These are phyloP conservation scores for Danio tinwini DNA, from an alignment of 2,797 vertebrate species.

Conservation along the genomic window DNA sequence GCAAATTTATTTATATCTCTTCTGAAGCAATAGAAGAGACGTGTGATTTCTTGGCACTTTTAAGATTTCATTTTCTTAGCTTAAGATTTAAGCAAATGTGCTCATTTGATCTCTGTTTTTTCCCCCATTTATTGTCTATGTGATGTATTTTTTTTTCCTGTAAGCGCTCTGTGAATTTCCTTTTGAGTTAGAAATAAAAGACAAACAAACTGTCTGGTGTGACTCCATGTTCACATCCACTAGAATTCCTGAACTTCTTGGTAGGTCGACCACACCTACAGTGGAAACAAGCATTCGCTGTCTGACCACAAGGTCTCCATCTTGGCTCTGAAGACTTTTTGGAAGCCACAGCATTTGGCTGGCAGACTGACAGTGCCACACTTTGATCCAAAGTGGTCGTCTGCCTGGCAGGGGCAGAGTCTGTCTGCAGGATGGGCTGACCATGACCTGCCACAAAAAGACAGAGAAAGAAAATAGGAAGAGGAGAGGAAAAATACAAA, in stretches of 20 bases:
- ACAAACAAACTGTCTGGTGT: neutral
- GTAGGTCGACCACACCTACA: conserved; percentile 42
- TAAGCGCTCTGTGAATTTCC: neutral
- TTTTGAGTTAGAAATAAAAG: conserved; percentile 14
- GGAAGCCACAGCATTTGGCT: conserved; percentile 42
- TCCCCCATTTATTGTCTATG: neutral
- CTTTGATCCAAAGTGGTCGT: conserved; percentile 53
- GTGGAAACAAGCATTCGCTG: conserved; percentile 32
- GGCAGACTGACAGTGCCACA: conserved; percentile 30
- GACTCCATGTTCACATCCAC: conserved; percentile 29
- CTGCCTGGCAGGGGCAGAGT: conserved; percentile 2
- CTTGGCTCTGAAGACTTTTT: conserved; percentile 26
- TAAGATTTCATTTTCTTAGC: neutral
- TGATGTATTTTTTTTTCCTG: neutral
- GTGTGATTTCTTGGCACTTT: neutral
- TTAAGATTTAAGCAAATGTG: conserved; percentile 11
- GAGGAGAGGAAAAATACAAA: neutral
- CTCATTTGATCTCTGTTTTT: neutral
- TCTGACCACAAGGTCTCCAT: conserved; percentile 40
- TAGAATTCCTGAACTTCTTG: conserved; percentile 24
- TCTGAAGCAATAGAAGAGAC: neutral
- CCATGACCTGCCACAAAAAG: conserved; percentile 7
- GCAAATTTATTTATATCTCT: neutral
- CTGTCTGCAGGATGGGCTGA: conserved; percentile 22
- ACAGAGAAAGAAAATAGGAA: neutral